A percentile compares a stretch with the other conserved stretches of the same genome.
These are phyloP conservation scores for Scrobipalpa atriplicella DNA, from an alignment of 2,888 invertebrate species.

Conservation along the genomic window DNA sequence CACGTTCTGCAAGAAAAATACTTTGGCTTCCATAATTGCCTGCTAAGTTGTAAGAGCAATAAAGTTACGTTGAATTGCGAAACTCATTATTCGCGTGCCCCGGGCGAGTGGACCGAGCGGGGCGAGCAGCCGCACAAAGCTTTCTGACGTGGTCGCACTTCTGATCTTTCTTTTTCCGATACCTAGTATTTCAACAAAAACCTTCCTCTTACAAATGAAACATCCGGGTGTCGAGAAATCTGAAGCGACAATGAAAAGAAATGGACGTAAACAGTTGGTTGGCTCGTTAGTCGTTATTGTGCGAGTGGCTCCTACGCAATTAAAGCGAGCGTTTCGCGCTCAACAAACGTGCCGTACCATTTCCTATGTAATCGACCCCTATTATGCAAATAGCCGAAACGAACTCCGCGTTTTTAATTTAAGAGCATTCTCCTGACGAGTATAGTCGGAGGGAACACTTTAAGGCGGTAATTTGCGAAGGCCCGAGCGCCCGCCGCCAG, in stretches of 20 bases:
- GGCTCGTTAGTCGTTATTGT: constrained; percentile 32
- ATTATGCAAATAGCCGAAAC: constrained; percentile 53
- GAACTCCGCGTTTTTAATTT: constrained; percentile 55
- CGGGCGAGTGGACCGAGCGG: constrained; percentile 41
- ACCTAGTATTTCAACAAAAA: constrained; percentile 32
- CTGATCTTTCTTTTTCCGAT: constrained; percentile 45
- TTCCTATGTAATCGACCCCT: constrained; percentile 47
- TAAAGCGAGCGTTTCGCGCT: constrained; percentile 35
- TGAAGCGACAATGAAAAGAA: constrained; percentile 38
- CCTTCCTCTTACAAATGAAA: constrained; percentile 28
- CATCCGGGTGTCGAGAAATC: constrained; percentile 36
- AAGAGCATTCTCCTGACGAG: constrained; percentile 58
- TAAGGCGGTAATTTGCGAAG: constrained; percentile 70
- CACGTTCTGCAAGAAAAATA: constrained; percentile 49
- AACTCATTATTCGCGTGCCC: constrained; percentile 56
- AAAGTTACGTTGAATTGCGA: constrained; percentile 57
- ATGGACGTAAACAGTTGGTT: constrained; percentile 43
- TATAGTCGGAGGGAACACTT: constrained; percentile 59
- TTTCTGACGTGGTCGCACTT: constrained; percentile 44
- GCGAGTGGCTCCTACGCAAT: constrained; percentile 35
- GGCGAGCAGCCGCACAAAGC: constrained; percentile 44
- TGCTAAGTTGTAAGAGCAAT: constrained; percentile 53
- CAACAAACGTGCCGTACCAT: constrained; percentile 34
- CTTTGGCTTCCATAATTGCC: constrained; percentile 54
- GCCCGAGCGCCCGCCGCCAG: constrained; percentile 54